phyloP scores from a whole-genome alignment of 1,140 invertebrate genomes.

The Antheraea mylitta region DNA sequence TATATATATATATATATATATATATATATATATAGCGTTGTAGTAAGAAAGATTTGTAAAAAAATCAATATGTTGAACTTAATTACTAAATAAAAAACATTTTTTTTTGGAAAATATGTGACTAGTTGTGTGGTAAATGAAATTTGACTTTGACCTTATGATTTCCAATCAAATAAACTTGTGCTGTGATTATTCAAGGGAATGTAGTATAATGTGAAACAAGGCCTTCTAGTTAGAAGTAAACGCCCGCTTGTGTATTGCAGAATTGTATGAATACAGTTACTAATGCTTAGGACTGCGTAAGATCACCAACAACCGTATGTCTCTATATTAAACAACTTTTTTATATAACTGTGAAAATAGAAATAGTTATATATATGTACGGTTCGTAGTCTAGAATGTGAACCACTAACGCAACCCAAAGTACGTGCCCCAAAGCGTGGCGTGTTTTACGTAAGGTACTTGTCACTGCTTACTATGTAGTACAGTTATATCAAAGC shows the following conservation, averaged over 20 bases:
- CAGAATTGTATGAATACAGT: neutral
- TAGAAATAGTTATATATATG: constrained; percentile 35
- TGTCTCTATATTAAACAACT: constrained; percentile 47
- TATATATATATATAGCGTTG: too few species aligned
- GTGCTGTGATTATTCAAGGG: neutral
- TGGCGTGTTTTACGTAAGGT: constrained; percentile 3
- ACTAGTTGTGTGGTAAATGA: neutral
- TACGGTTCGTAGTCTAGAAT: constrained; percentile 33
- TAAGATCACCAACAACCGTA: neutral
- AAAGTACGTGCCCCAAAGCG: constrained; percentile 35
- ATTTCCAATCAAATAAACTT: neutral
- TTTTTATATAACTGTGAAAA: constrained; percentile 47
- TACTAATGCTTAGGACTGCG: neutral
- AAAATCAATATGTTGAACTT: too few species aligned
- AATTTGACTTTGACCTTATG: neutral
- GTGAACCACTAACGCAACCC: constrained; percentile 47
- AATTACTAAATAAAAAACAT: neutral
- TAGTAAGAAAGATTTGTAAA: too few species aligned
- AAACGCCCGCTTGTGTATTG: neutral
- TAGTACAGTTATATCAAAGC: neutral
- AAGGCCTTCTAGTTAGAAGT: constrained; percentile 1
- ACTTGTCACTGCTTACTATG: neutral
- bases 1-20: too few species aligned
- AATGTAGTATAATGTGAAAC: neutral
- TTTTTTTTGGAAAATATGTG: too few species aligned